Percentiles rank a stretch among this genome's conserved stretches.
phyloP scores from a whole-genome alignment of 2,113 vertebrate genomes.

The Leptobrachium ailaonicum region DNA sequence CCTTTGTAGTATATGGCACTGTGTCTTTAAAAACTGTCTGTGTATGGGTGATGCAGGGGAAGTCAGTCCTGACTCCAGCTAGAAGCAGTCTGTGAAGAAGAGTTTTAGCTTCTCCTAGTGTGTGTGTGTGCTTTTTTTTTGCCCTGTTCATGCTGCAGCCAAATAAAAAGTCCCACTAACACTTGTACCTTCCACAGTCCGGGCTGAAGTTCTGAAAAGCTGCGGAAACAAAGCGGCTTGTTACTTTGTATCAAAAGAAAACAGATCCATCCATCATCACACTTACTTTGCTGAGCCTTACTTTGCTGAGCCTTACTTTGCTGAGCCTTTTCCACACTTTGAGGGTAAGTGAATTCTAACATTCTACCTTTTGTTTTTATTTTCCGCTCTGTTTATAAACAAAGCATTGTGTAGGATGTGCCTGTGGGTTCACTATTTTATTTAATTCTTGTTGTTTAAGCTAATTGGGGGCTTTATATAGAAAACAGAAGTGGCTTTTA shows the following conservation, averaged over 20 bases:
- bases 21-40: conserved; percentile 44
- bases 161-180: conserved; percentile 39
- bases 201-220: background rate
- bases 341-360: conserved; percentile 82
- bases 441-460: background rate
- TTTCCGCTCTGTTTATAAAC: too few relatives aligned
- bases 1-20: conserved; percentile 66
- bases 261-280: conserved; percentile 45
- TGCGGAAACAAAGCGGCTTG: conserved; percentile 2
- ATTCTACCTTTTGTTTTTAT: background rate
- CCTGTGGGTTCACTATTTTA: background rate
- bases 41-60: conserved; percentile 43
- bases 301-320: too few relatives aligned
- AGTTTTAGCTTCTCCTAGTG: conserved; percentile 43
- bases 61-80: conserved; percentile 44
- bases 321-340: conserved; percentile 87
- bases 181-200: conserved; percentile 12
- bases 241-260: background rate
- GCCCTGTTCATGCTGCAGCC: conserved; percentile 39
- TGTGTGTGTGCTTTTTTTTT: background rate
- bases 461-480: too few relatives aligned
- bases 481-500: too few relatives aligned
- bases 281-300: conserved; percentile 83
- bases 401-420: too few relatives aligned
- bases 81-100: conserved; percentile 43